A percentile compares a stretch with the other conserved stretches of the same genome.
Evolutionary conservation across 2,113 vertebrate genomes (phyloP).

Genomic region (Guaruba guarouba): DNA sequence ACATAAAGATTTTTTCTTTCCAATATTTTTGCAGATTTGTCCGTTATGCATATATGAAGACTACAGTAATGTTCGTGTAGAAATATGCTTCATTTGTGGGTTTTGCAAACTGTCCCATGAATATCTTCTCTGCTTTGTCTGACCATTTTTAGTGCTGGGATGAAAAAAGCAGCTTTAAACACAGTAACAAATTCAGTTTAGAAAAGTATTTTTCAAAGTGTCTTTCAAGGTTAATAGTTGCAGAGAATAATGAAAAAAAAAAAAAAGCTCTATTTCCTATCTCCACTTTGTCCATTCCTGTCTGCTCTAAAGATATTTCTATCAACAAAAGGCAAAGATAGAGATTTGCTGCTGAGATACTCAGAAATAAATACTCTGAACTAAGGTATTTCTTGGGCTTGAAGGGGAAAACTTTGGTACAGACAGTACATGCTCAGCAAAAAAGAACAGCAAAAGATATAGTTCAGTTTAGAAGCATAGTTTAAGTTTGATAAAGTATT

Average conservation of each 20-base stretch:
- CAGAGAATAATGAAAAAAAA: not conserved
- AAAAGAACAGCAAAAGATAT: not conserved
- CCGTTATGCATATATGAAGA: not conserved
- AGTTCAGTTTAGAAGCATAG: not conserved
- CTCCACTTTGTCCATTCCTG: not conserved
- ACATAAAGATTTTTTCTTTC: not conserved
- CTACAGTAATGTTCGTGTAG: not conserved
- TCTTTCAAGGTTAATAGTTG: not conserved
- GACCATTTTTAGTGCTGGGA: not conserved
- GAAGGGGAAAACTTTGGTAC: rapidly evolving
- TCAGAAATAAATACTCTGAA: not conserved
- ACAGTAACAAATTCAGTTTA: not conserved
- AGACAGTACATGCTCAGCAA: not conserved
- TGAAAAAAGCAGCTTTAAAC: not conserved
- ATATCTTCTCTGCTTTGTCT: not conserved
- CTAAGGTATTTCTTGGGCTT: not conserved
- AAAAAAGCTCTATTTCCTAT: not conserved
- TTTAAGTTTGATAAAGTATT: not conserved
- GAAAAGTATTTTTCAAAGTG: not conserved
- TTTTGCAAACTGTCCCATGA: not conserved
- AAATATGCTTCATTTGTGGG: not conserved
- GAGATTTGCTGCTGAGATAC: not conserved
- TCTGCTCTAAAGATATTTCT: not conserved
- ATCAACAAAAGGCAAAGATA: not conserved
- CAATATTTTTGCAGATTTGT: not conserved